Conservation (phyloP, 2,888 invertebrate genomes). For the Pimpla rufipes region DNA sequence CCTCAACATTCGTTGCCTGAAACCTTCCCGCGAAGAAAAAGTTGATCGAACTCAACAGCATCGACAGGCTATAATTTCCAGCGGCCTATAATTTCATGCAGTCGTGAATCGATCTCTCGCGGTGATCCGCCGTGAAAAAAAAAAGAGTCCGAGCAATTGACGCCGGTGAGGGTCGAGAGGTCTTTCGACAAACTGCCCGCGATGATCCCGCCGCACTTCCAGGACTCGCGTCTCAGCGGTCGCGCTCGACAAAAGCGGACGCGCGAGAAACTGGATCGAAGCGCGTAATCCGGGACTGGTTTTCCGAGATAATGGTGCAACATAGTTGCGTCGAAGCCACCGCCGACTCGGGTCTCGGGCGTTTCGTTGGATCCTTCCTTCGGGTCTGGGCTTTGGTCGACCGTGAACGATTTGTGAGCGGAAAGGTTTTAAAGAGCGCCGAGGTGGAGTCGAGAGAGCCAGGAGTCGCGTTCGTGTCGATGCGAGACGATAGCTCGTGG, state of each 20-base stretch:
- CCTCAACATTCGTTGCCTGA: neutral
- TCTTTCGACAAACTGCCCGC: neutral
- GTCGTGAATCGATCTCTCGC: neutral
- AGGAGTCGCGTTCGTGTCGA: slow-evolving; percentile 30
- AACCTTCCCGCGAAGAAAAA: neutral
- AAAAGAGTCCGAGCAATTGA: slow-evolving; percentile 5
- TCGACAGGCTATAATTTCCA: neutral
- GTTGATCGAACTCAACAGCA: neutral
- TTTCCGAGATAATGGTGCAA: slow-evolving; percentile 53
- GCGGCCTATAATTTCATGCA: neutral
- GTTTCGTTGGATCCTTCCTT: slow-evolving; percentile 41
- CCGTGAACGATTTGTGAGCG: slow-evolving; percentile 61
- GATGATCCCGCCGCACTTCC: slow-evolving; percentile 4
- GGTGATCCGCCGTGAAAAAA: too few species aligned
- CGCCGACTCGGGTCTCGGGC: slow-evolving; percentile 15
- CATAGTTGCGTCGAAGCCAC: neutral
- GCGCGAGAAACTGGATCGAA: slow-evolving; percentile 50
- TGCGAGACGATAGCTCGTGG: slow-evolving; percentile 26
- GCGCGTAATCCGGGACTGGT: slow-evolving; percentile 54
- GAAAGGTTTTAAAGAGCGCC: slow-evolving; percentile 56
- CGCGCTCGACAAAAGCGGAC: slow-evolving; percentile 22
- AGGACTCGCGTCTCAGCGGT: neutral
- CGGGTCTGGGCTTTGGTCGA: slow-evolving; percentile 50
- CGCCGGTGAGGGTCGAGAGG: neutral
- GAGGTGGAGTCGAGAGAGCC: slow-evolving; percentile 22